These are phyloP conservation scores for Glossophaga mutica DNA, from an alignment of 2,797 vertebrate genomes.

Conservation along the genomic window DNA sequence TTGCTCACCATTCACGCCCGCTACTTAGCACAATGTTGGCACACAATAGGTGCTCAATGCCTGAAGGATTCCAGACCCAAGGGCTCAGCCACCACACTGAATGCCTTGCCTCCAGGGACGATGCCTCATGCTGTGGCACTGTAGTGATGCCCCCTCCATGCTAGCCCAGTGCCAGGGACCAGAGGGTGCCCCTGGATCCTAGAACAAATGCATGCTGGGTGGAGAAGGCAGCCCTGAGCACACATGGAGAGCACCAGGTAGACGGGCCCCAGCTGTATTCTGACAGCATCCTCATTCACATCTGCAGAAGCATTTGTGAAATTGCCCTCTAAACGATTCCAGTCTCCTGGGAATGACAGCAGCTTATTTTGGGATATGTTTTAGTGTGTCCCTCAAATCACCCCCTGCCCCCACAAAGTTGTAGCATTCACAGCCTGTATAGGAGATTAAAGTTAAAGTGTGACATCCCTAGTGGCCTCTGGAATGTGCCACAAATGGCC, in stretches of 20 bases:
- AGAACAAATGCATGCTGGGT: background rate
- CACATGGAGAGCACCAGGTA: background rate
- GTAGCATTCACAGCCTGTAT: background rate
- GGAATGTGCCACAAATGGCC: background rate
- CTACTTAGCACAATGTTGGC: background rate
- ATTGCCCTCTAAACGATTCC: background rate
- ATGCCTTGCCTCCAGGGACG: background rate
- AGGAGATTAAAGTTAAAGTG: background rate
- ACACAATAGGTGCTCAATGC: background rate
- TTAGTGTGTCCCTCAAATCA: background rate
- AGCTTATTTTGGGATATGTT: slow-evolving; percentile 20
- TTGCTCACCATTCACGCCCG: background rate
- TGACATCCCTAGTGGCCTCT: background rate
- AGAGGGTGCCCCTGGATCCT: background rate
- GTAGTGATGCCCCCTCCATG: background rate
- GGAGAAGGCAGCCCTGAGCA: background rate
- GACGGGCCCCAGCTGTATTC: background rate
- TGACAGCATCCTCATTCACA: background rate
- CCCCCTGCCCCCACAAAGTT: background rate
- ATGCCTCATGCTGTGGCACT: background rate
- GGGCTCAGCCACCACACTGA: background rate
- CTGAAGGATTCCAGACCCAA: background rate
- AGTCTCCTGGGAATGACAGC: background rate
- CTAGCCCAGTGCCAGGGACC: no score
- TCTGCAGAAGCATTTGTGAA: background rate